Base-by-base conservation (phyloP, 2,888 invertebrate genomes). In the Idaea dimidiata region DNA sequence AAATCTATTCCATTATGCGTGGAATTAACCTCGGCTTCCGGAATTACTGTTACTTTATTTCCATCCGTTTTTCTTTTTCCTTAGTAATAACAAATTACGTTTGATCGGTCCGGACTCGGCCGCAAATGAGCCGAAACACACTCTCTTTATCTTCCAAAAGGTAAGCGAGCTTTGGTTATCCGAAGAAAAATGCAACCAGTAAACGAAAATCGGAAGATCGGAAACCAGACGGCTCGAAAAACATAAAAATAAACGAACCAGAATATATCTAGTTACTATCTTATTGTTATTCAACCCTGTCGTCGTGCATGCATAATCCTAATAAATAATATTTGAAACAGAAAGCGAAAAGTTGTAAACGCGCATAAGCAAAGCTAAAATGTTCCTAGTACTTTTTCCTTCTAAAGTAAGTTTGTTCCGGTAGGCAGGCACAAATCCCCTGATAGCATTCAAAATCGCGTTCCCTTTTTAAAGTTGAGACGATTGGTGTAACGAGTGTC, bases 401-500 rank as follows among this genome's bases (percentile, higher is more conserved):
- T 74, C 81, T 77, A 76, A 76, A 70, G 76, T 73, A 76, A 83
- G 82, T 83, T 85, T 79, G 80, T 81, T 80, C 78, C 78, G 81
- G 74, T 78, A 75, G 74, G 76, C 78, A 74, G 70, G 77, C 78
- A 79, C 84, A 84, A 87, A 82, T 91, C 90, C 91, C 91, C 76
- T 63, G 86, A 78, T 81, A 84, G 72, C 82, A 79, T 87, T 91
- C 87, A 84, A 89, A 91, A 89, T 89, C 89, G 87, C 84, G 87
- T 87, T 87, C 88, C 86, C 88, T 88, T 88, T 87, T 91, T 89
- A 89, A 91, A 91, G 88, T 91, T 89, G 86, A 89, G 89, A 89
- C 89, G 90, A 90, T 88, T 89, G 86, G 81, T 83, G 84, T 91
- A 92, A 92, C 91, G 91, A 91, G 89, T 89, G 91, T 90, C 91